phyloP scores from a whole-genome alignment of 2,797 vertebrate genomes.

The Uromys caudimaculatus region DNA sequence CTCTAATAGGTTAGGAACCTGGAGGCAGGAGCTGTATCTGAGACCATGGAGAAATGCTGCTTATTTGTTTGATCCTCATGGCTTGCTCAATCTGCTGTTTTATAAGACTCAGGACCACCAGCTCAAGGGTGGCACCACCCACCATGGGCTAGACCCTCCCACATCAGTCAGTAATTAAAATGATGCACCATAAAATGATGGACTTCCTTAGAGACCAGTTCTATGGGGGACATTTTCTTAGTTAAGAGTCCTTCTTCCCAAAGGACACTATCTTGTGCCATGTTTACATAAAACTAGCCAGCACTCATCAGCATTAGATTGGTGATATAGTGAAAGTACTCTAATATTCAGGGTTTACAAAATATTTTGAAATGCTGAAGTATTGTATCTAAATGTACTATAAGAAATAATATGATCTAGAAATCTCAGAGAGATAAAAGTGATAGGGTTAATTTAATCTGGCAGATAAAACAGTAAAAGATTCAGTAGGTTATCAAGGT shows the following conservation, averaged over 20 bases:
- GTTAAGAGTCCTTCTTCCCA: background rate
- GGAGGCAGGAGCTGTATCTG: background rate
- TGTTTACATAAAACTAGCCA: background rate
- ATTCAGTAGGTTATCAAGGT: background rate
- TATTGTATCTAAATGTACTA: background rate
- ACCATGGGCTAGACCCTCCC: background rate
- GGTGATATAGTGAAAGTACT: background rate
- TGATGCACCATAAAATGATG: background rate
- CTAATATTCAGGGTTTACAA: background rate
- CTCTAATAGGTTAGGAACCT: background rate
- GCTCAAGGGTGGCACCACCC: too few relatives aligned
- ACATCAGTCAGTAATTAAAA: background rate
- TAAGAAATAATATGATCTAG: background rate
- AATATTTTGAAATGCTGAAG: constrained; percentile 11
- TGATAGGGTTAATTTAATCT: constrained; percentile 22
- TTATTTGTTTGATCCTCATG: background rate
- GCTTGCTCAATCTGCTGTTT: background rate
- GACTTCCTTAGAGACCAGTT: background rate
- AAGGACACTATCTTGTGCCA: background rate
- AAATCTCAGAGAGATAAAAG: background rate
- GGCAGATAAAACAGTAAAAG: background rate
- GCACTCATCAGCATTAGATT: background rate
- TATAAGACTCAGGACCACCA: background rate
- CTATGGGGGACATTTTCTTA: background rate
- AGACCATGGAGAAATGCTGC: background rate